Evolutionary conservation across 2,888 invertebrate genomes (phyloP).

Genomic region (Macrosiphum euphorbiae): DNA sequence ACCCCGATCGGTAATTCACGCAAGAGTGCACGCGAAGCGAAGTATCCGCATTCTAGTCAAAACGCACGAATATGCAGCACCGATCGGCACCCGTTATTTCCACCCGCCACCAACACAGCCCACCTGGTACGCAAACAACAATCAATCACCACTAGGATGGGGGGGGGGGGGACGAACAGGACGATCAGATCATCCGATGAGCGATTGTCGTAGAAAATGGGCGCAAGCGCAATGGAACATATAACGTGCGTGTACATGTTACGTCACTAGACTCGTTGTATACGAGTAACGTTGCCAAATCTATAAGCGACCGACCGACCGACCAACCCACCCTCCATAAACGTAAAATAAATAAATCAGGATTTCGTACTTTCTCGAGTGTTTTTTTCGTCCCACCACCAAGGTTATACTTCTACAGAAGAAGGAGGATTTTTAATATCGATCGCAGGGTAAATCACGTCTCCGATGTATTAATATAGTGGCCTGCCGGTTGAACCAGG

Average conservation of each 20-base stretch:
- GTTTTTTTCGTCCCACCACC: not conserved
- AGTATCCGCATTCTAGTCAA: not conserved
- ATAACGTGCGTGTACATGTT: not conserved
- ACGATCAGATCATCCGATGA: not conserved
- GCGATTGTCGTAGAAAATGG: not conserved
- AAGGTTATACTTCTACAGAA: not conserved
- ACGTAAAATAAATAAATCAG: not conserved
- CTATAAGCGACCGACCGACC: constrained; percentile 18
- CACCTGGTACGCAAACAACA: not conserved
- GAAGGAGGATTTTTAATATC: not conserved
- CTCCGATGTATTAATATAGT: not conserved
- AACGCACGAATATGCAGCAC: constrained; percentile 18
- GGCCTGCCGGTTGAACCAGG: constrained; percentile 56
- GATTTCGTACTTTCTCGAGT: not conserved
- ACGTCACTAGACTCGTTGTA: constrained; percentile 34
- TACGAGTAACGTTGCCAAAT: constrained; percentile 42
- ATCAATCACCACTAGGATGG: constrained; percentile 8
- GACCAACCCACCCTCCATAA: not conserved
- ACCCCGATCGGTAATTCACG: not conserved
- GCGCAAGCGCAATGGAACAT: constrained; percentile 9
- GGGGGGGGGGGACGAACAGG: not conserved
- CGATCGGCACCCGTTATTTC: not conserved
- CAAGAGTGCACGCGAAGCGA: not conserved
- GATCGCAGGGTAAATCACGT: not conserved
- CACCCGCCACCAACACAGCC: not conserved